phyloP scores from a whole-genome alignment of 1,140 invertebrate species.

The Caerostris darwini region DNA sequence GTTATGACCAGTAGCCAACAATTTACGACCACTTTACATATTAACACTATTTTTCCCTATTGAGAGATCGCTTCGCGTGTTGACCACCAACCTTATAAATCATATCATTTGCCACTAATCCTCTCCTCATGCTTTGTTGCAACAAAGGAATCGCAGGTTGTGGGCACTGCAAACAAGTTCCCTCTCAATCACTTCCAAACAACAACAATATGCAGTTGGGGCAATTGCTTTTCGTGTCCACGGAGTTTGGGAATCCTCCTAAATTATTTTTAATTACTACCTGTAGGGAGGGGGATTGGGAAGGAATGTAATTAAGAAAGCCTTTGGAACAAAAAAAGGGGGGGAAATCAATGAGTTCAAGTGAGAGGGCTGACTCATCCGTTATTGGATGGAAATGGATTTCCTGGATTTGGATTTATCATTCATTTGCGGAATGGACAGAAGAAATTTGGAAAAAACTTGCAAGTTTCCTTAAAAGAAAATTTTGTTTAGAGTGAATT shows the following conservation, averaged over 20 bases:
- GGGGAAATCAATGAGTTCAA: neutral
- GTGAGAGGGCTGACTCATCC: neutral
- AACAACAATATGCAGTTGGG: neutral
- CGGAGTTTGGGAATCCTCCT: neutral
- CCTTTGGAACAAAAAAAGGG: neutral
- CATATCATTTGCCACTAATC: neutral
- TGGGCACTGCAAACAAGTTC: neutral
- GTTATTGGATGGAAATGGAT: neutral
- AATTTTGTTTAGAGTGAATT: too few species aligned
- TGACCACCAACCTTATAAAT: neutral
- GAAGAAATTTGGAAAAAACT: too few species aligned
- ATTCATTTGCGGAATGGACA: neutral
- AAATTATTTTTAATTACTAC: constrained; percentile 30
- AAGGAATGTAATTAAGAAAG: constrained; percentile 1
- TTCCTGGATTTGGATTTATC: neutral
- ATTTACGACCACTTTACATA: neutral
- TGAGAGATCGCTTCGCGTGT: neutral
- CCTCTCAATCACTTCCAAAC: neutral
- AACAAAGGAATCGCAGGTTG: neutral
- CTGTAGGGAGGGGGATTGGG: neutral
- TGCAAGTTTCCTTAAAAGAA: too few species aligned
- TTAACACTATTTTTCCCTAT: neutral
- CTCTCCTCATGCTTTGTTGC: constrained; percentile 16
- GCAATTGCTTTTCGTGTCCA: constrained; percentile 20
- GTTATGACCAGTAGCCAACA: neutral